Percentiles rank a stretch among this genome's conserved stretches.
phyloP scores from a whole-genome alignment of 2,113 vertebrate species.

The Terrapene triunguis region DNA sequence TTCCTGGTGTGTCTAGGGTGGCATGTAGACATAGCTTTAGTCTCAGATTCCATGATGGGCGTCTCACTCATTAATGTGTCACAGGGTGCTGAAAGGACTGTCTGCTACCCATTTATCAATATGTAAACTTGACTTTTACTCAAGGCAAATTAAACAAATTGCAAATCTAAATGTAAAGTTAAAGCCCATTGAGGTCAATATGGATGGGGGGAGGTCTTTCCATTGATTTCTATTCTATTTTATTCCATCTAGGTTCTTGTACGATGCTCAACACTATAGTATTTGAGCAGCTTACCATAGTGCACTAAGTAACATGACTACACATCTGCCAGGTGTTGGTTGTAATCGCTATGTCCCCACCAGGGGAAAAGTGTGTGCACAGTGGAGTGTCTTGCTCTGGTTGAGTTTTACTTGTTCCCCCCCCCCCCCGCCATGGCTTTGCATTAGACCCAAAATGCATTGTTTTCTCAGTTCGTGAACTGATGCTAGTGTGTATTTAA shows the following conservation, averaged over 20 bases:
- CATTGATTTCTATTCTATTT: not conserved
- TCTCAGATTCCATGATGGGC: slow-evolving; percentile 38
- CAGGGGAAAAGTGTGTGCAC: not conserved
- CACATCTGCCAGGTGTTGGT: not conserved
- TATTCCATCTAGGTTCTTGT: not conserved
- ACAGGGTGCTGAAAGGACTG: slow-evolving; percentile 35
- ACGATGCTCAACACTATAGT: not conserved
- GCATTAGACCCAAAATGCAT: slow-evolving; percentile 34
- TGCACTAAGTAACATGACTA: not conserved
- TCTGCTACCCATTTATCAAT: slow-evolving; percentile 22
- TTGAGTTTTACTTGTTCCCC: not conserved
- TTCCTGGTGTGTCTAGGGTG: not conserved
- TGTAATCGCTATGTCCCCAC: not conserved
- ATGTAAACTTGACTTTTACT: slow-evolving; percentile 24
- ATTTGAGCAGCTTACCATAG: not conserved
- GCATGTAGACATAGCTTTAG: not conserved
- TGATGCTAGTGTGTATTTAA: not conserved
- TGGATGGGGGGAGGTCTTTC: not conserved
- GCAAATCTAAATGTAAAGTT: slow-evolving; percentile 41
- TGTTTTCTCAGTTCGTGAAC: slow-evolving; percentile 67
- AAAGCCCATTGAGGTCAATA: slow-evolving; percentile 10
- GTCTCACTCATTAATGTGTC: slow-evolving; percentile 40
- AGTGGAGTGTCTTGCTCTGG: not conserved
- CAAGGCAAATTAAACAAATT: slow-evolving; percentile 65
- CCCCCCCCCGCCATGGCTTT: not conserved